phyloP scores from a whole-genome alignment of 2,797 vertebrate genomes.

The Microctenopoma steveboyesi region DNA sequence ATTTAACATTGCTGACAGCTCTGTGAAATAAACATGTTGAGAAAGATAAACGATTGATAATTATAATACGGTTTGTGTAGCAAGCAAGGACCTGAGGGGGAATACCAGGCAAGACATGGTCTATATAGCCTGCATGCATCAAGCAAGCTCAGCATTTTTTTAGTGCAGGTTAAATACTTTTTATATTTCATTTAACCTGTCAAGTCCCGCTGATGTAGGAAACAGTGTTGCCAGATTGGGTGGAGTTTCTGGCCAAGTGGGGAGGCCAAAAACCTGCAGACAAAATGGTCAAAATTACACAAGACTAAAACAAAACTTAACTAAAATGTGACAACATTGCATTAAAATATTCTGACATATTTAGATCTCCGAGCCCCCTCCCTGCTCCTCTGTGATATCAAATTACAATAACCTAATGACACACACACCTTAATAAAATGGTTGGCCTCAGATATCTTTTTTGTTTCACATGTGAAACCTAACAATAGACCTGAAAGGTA shows the following conservation, averaged over 20 bases:
- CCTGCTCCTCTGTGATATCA: too few species aligned
- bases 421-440: too few species aligned
- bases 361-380: too few species aligned
- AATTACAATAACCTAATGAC: too few species aligned
- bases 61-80: slow-evolving; percentile 12
- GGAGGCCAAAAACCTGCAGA: background rate
- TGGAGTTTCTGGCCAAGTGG: background rate
- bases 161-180: background rate
- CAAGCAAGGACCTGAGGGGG: slow-evolving; percentile 25
- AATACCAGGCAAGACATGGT: slow-evolving; percentile 30
- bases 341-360: too few species aligned
- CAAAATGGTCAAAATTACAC: too few species aligned
- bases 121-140: slow-evolving; percentile 1
- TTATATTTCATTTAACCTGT: background rate
- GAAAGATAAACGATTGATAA: slow-evolving; percentile 47
- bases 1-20: slow-evolving; percentile 38
- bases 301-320: too few species aligned
- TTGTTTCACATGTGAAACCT: too few species aligned
- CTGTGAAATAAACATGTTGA: slow-evolving; percentile 27
- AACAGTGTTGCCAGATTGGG: background rate
- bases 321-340: too few species aligned
- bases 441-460: too few species aligned
- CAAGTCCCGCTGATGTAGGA: background rate
- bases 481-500: too few species aligned
- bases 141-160: slow-evolving; percentile 5